phyloP scores from a whole-genome alignment of 2,888 invertebrate species.

The Orthonevra nobilis region DNA sequence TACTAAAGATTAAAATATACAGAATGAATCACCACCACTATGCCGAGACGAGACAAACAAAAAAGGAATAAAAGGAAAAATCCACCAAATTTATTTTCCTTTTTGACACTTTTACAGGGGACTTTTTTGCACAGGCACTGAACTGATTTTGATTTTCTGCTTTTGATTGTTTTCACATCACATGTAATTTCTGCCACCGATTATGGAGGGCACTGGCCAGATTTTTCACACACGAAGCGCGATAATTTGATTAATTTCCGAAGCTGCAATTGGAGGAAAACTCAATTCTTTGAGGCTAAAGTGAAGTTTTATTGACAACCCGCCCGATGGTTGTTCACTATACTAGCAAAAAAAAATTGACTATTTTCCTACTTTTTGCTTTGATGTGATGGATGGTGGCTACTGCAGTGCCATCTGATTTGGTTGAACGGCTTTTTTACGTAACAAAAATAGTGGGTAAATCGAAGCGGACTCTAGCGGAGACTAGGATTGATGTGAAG shows the following conservation, averaged over 20 bases:
- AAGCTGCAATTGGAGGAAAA: slow-evolving; percentile 28
- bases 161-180: slow-evolving; percentile 14
- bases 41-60: slow-evolving; percentile 52
- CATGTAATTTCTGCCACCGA: neutral
- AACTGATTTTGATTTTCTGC: slow-evolving; percentile 17
- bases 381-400: slow-evolving; percentile 22
- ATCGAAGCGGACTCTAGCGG: slow-evolving; percentile 2
- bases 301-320: slow-evolving; percentile 65
- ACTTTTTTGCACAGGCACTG: slow-evolving; percentile 44
- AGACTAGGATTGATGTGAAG: no score
- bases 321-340: slow-evolving; percentile 65
- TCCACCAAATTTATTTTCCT: slow-evolving; percentile 45
- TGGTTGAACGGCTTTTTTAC: slow-evolving; percentile 14
- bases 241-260: slow-evolving; percentile 49
- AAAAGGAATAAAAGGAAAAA: slow-evolving; percentile 22
- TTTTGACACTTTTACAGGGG: slow-evolving; percentile 51
- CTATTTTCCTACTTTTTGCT: slow-evolving; percentile 23
- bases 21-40: slow-evolving; percentile 61
- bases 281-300: slow-evolving; percentile 43
- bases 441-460: slow-evolving; percentile 55
- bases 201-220: slow-evolving; percentile 7
- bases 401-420: slow-evolving; percentile 65
- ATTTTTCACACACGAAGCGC: slow-evolving; percentile 23
- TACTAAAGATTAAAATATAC: slow-evolving; percentile 5
- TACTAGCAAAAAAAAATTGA: slow-evolving; percentile 34